These are phyloP conservation scores for Kryptolebias ocellatus DNA, from an alignment of 2,797 vertebrate species.

Conservation along the genomic window DNA sequence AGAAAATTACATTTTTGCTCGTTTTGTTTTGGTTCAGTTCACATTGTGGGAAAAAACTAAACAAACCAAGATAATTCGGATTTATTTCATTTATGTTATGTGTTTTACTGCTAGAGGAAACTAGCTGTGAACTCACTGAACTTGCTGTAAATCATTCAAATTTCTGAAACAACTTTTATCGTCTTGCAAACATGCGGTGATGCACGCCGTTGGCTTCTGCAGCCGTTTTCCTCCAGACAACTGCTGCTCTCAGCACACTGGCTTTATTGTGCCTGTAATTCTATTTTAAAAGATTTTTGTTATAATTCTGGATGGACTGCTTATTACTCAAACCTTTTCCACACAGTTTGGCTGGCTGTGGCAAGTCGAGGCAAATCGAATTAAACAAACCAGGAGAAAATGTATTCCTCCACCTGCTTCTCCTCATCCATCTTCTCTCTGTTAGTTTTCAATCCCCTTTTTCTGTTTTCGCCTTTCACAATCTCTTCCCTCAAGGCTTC, in stretches of 20 bases:
- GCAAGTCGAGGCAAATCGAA: neutral
- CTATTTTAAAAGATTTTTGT: neutral
- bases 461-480: neutral
- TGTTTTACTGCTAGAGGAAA: too few relatives aligned
- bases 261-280: neutral
- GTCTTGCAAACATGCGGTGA: neutral
- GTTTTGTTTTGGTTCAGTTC: too few relatives aligned
- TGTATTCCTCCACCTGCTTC: neutral
- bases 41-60: too few relatives aligned
- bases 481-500: neutral
- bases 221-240: neutral
- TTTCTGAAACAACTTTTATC: neutral
- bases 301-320: neutral
- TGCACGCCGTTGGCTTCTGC: neutral
- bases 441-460: neutral
- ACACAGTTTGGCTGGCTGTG: neutral
- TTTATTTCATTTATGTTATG: too few relatives aligned
- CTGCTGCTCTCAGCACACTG: neutral
- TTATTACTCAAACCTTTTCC: neutral
- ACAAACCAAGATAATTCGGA: too few relatives aligned
- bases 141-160: neutral
- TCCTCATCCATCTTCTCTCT: neutral
- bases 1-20: too few relatives aligned
- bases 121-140: neutral
- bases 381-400: neutral